Evolutionary conservation across 1,140 invertebrate species (phyloP), one percentile per base, ranked within the genome.

Genomic region (Bradysia coprophila): DNA sequence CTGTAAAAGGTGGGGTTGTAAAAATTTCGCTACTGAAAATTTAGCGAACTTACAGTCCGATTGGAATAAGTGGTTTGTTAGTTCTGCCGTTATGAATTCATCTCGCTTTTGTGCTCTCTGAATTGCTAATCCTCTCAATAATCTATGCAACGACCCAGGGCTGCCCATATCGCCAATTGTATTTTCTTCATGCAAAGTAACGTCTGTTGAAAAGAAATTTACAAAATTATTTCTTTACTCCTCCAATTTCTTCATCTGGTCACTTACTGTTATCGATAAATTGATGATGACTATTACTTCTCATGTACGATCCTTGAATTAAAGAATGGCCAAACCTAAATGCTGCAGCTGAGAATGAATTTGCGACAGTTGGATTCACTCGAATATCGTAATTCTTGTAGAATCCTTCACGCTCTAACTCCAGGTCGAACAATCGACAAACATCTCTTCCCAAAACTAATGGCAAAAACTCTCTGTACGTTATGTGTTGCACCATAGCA

Each of bases 311-410:
- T 0, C 78, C 78, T 49, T 92, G 83, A 1, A 98, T 81, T 18
- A 98, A 56, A 20, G 88, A 91, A 59, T 97, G 94, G 0, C 94
- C 94, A 61, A 97, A 96, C 16, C 89, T 71, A 61, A 86, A 93
- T n/a, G 89, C 95, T 2, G 92, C 93, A 0, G 88, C 76, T 1
- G 89, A 80, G 64, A 99, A 98, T 38, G 83, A 80, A 59, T 96
- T 98, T 13, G 83, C 76, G 11, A 95, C 75, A 13, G 76, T 76
- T 1, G 94, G 78, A 64, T 95, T 86, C 16, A 88, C 74, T 42
- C 73, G 73, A 0, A 73, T 60, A 58, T 88, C 76, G 54, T 98
- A 98, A 2, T 68, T 69, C 2, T 69, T 60, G 49, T 72, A 82
- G 50, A 69, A 82, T 2, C 74, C 77, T 24, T 68, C 68, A 16